Evolutionary conservation across 2,797 vertebrate species (phyloP).

Genomic region (Setipinna tenuifilis): DNA sequence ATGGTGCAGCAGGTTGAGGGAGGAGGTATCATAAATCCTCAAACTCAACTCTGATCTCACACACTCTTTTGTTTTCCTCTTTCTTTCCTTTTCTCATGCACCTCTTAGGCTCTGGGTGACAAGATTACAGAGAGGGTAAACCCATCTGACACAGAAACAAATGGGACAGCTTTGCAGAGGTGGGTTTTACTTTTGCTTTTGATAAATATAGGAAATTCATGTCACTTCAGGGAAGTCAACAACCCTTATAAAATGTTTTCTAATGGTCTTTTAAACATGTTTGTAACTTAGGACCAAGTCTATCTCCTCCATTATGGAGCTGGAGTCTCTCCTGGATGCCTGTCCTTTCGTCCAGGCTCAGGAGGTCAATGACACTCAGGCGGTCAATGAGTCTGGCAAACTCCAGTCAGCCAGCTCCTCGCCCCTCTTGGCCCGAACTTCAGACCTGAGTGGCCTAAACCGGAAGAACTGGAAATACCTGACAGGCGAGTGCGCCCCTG

Average conservation of each 20-base stretch:
- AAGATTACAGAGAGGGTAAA: conserved; percentile 83
- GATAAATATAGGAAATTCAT: background rate
- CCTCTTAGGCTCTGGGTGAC: conserved; percentile 76
- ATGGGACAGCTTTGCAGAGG: conserved; percentile 84
- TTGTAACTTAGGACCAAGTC: conserved; percentile 73
- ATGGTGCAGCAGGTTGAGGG: conserved; percentile 18
- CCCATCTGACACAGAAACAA: conserved; percentile 76
- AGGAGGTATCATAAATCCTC: background rate
- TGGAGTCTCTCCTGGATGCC: conserved; percentile 81
- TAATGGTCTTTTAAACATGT: conserved; percentile 9
- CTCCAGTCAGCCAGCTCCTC: conserved; percentile 54
- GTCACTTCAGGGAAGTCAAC: background rate
- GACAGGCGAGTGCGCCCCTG: conserved; percentile 77
- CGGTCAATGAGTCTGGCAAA: conserved; percentile 72
- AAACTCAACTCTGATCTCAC: background rate
- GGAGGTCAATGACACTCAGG: conserved; percentile 65
- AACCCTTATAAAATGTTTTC: background rate
- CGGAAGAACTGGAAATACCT: conserved; percentile 86
- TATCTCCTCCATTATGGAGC: conserved; percentile 79
- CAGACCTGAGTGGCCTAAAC: conserved; percentile 71
- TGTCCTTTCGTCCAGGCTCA: conserved; percentile 78
- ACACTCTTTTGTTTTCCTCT: conserved; percentile 1
- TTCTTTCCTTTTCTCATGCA: background rate
- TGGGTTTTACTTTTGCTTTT: conserved; percentile 59
- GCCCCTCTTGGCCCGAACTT: conserved; percentile 64